Base-by-base conservation (phyloP, 2,113 vertebrate species). In the Acinonyx jubatus region DNA sequence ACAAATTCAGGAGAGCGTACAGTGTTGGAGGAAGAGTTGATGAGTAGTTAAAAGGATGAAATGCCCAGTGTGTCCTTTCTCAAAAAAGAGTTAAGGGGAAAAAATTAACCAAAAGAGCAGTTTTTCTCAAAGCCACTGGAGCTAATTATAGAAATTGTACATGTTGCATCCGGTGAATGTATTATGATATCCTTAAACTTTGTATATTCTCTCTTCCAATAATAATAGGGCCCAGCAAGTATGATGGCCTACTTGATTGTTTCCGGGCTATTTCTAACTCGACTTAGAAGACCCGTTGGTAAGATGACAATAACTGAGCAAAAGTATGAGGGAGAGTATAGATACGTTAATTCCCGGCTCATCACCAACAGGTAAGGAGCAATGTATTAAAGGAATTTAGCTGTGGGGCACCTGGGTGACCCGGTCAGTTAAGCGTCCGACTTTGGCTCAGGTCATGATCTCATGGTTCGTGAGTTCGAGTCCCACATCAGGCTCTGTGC, bases 161-260 rank as follows among this genome's bases (percentile, higher is more conserved):
- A 33, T 45, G 8, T 92, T 98, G 74, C 69, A 86, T 25, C 3
- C 92, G 38, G 0, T 87, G 52, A n/a, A 87, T 41, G 93, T 96
- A 91, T 69, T 29, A 19, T 90, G 23, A 41, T 63, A 45, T 93
- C 33, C 85, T 95, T 48, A 84, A 96, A 82, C 36, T 94, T 66
- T 88, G 4, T 97, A 0, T 41, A 29, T 97, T 94, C 48, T 94
- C 48, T 93, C 85, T 71, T 80, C 92, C 81, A 8, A 80, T 96
- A 36, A 93, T 79, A 57, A 27, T 92, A 99, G 99, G 99, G 99
- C 57, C 99, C 99, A 73, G 98, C 99, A 21, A 98, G 98, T 96
- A 99, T 99, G 99, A 99, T 99, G 99, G 97, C 99, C 0, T 99
- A 99, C 98, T 98, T 99, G 98, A 97, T 99, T 97, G 97, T 99